Evolutionary conservation across 92 coral and sea anemone genomes (phyloP).

Genomic region (Parazoanthus swiftii): DNA sequence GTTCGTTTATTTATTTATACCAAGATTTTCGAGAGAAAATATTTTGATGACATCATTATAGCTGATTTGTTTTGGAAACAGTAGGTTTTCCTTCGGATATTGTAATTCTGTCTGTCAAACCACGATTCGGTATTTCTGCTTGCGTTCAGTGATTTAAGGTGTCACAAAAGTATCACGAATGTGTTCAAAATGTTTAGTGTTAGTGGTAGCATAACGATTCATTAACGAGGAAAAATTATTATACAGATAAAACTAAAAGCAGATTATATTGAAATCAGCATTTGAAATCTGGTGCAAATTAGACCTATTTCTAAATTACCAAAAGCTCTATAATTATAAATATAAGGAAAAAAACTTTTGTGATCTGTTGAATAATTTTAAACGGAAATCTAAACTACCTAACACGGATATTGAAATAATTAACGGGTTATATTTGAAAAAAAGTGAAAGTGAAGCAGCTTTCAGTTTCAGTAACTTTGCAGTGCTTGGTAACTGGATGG

Average conservation of each 20-base stretch:
- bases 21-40: no score
- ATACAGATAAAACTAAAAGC: no score
- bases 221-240: not conserved
- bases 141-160: not conserved
- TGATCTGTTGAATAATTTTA: not conserved
- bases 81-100: not conserved
- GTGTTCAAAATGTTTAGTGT: not conserved
- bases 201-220: not conserved
- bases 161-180: not conserved
- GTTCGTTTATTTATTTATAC: no score
- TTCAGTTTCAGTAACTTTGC: slow-evolving; percentile 11
- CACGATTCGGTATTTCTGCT: not conserved
- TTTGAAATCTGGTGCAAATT: no score
- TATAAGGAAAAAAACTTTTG: not conserved
- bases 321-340: not conserved
- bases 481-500: slow-evolving; percentile 34
- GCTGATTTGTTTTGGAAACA: no score
- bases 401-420: not conserved
- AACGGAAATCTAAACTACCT: not conserved
- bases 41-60: no score
- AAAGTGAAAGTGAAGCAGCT: not conserved
- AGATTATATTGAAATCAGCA: not conserved
- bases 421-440: not conserved
- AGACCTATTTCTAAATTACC: not conserved
- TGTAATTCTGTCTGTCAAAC: not conserved